These are phyloP conservation scores for Masticophis lateralis DNA, from an alignment of 2,797 vertebrate species.

Conservation along the genomic window DNA sequence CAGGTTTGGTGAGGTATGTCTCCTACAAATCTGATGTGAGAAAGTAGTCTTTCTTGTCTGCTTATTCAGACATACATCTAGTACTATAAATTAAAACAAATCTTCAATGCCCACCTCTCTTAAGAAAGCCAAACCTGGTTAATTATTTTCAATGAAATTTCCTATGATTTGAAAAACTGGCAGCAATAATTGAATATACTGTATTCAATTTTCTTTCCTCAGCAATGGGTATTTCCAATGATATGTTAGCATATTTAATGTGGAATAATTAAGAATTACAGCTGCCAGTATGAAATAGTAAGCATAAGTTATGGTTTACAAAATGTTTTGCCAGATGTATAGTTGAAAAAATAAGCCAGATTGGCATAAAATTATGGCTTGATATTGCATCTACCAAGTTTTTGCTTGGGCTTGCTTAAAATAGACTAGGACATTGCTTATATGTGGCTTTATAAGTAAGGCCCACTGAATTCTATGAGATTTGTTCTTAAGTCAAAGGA, in stretches of 20 bases:
- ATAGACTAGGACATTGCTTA: not conserved
- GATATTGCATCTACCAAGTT: not conserved
- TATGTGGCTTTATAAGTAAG: not conserved
- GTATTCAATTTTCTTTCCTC: not conserved
- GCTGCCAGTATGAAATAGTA: not conserved
- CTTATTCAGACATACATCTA: not conserved
- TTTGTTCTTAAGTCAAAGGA: not conserved
- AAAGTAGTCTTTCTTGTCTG: not conserved
- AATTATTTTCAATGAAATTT: not conserved
- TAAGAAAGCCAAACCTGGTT: not conserved
- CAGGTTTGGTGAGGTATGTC: not conserved
- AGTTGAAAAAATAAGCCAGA: not conserved
- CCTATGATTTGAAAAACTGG: not conserved
- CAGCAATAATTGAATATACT: not conserved
- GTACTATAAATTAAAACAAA: not conserved
- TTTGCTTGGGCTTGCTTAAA: not conserved
- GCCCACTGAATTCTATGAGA: not conserved
- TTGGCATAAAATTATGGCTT: not conserved
- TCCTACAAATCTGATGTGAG: not conserved
- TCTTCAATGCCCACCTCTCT: not conserved
- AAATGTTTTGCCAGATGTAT: not conserved
- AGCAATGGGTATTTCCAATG: not conserved
- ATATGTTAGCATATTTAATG: not conserved
- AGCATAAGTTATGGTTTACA: not conserved
- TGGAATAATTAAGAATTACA: not conserved